Evolutionary conservation across 1,140 invertebrate species (phyloP), one percentile per base, ranked within the genome.

Genomic region (Bombus waltoni): DNA sequence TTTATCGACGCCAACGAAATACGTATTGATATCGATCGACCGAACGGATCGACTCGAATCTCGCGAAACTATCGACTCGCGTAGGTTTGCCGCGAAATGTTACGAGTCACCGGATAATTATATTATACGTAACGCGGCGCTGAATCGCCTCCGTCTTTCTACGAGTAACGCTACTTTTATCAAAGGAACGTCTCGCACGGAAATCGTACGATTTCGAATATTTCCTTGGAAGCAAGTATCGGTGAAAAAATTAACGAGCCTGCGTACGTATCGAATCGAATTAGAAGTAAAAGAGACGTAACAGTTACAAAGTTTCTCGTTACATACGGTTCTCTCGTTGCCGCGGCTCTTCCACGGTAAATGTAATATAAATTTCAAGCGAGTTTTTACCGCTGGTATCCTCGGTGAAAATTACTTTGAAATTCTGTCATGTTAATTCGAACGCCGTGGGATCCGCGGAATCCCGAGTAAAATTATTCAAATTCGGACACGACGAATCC

Each of bases 401-500:
- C 38, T 8, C n/a, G 25, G 25, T 25, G 73, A 35, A n/a, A 18
- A n/a, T 44, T 53, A 75, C 44, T 53, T 75, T 28, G 73, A 57
- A 75, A 75, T 75, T 75, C 32, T 3, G 73, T 28, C 44, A 35
- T 32, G 73, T 75, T 75, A 57, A 75, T 75, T 75, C 44, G n/a
- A 75, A 75, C 73, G 44, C 44, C n/a, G n/a, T 18, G 44, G 28
- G 44, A 47, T 28, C 35, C 25, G 25, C 38, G 15, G 44, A 75
- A 75, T 32, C 73, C 11, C n/a, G 38, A 53, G 73, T n/a, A 32
- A 74, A 71, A 35, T 25, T 75, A 75, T 76, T 59, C 53, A 40
- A 76, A 76, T 59, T 76, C 74, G 28, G 8, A 18, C 28, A 28
- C 13, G 3, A 2, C 28, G 40, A 15, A 73, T 32, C 28, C 25